Evolutionary conservation across 2,888 invertebrate species (phyloP).

Genomic region (Beris morrisii): DNA sequence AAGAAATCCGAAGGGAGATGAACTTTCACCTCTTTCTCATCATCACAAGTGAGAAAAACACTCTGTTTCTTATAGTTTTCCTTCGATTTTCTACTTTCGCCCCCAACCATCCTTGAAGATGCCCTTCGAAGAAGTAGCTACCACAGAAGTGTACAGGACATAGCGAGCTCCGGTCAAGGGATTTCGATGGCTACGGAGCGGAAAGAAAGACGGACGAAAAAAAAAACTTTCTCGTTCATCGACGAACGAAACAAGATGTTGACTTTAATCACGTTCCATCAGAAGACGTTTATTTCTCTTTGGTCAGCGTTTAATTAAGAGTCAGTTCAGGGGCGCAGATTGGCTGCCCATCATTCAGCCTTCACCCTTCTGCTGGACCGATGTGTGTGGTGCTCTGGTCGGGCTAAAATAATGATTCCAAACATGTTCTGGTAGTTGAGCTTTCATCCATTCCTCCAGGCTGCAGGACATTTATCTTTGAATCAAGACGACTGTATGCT

Average conservation of each 20-base stretch:
- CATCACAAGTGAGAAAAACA: slow-evolving; percentile 12
- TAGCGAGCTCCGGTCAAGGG: background rate
- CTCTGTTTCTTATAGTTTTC: slow-evolving; percentile 26
- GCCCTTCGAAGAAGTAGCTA: background rate
- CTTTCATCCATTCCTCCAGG: slow-evolving; percentile 29
- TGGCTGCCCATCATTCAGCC: slow-evolving; percentile 32
- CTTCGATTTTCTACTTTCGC: slow-evolving; percentile 13
- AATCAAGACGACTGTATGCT: slow-evolving; percentile 21
- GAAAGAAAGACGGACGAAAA: slow-evolving; percentile 22
- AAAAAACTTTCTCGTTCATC: slow-evolving; percentile 35
- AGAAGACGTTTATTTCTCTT: slow-evolving; percentile 40
- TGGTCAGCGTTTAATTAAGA: slow-evolving; percentile 40
- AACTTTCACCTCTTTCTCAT: slow-evolving; percentile 15
- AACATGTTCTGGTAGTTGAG: slow-evolving; percentile 31
- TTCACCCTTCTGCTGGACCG: slow-evolving; percentile 2
- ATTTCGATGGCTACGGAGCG: slow-evolving; percentile 15
- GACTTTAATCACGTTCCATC: slow-evolving; percentile 42
- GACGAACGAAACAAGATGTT: slow-evolving; percentile 40
- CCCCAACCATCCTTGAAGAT: background rate
- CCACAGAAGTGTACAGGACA: background rate
- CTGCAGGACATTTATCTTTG: slow-evolving; percentile 30
- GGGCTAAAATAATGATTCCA: slow-evolving; percentile 21
- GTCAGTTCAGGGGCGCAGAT: slow-evolving; percentile 39
- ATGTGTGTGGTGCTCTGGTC: no score
- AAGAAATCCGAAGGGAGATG: slow-evolving; percentile 1